Evolutionary conservation across 2,888 invertebrate species (phyloP).

Genomic region (Magallana nippona): DNA sequence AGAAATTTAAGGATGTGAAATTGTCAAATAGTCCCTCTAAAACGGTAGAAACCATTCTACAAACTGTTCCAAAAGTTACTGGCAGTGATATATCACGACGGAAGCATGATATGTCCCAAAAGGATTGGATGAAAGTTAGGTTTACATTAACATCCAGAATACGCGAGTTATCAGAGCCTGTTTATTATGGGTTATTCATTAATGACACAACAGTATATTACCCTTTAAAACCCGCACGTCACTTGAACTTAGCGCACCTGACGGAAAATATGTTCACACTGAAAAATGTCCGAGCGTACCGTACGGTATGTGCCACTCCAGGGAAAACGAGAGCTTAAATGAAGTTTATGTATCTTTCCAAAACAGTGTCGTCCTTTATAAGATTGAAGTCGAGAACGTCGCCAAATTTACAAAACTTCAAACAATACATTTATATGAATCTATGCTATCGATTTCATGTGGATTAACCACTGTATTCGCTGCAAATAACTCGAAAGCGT

Average conservation of each 20-base stretch:
- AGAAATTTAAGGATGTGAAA: neutral
- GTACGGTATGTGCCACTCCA: neutral
- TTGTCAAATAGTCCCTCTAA: neutral
- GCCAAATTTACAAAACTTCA: neutral
- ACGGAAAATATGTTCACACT: neutral
- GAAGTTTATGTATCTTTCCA: neutral
- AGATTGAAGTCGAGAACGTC: neutral
- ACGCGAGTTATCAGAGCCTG: neutral
- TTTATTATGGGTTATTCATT: neutral
- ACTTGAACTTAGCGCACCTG: neutral
- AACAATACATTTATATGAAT: neutral
- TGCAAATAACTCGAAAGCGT: no score
- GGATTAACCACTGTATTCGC: no score
- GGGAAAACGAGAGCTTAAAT: neutral
- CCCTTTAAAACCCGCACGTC: neutral
- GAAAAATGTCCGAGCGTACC: neutral
- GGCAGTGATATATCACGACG: neutral
- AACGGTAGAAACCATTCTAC: neutral
- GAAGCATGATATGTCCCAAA: neutral
- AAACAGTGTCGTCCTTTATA: neutral
- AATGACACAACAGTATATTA: neutral
- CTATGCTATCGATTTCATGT: no score
- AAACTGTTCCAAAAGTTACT: neutral
- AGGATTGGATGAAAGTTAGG: neutral
- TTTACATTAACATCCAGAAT: neutral